Evolutionary conservation across 2,113 vertebrate genomes (phyloP), one percentile per base, ranked within the genome.

Genomic region (Cranoglanis bouderius): DNA sequence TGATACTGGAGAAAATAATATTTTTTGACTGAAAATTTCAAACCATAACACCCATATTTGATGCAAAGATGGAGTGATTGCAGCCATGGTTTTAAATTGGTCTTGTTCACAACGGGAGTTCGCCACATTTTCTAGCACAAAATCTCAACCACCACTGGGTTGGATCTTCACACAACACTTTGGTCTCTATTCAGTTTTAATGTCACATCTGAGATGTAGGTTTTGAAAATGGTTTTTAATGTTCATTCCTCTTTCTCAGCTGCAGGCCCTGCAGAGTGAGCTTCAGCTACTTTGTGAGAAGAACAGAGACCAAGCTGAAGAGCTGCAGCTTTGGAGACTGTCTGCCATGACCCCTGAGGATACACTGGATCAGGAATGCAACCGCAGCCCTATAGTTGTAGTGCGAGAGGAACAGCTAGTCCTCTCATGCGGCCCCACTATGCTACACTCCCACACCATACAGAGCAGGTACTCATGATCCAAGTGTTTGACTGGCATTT

Each of bases 291-390:
- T 96, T 35, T 91, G 88, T 61, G 88, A 91, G 77, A 92, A 95
- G 88, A 95, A 94, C 46, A 80, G 87, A 85, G 91, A 92, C 65
- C 95, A 96, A 88, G 90, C 92, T 0, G 91, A 94, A 49, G 95
- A 96, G 88, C 92, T 96, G 26, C 26, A 88, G n/a, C 13, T 95
- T 49, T 96, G 95, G 95, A 94, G 93, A 87, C 88, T 92, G 49
- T 88, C 85, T 46, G 70, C 53, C 63, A 18, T 61, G 53, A 38
- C 19, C 43, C 19, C 61, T 18, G 88, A 29, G 88, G 86, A 87
- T 85, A 91, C 65, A 82, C 57, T 24, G n/a, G 67, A 51, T 24
- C 29, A 55, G 86, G 38, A 90, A 43, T 70, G 0, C 92, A 86
- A 90, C 89, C 13, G 70, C 92, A 85, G 51, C 38, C 85, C 92